These are phyloP conservation scores for Oreonectes daqikongensis DNA, from an alignment of 2,797 vertebrate species.

Conservation along the genomic window DNA sequence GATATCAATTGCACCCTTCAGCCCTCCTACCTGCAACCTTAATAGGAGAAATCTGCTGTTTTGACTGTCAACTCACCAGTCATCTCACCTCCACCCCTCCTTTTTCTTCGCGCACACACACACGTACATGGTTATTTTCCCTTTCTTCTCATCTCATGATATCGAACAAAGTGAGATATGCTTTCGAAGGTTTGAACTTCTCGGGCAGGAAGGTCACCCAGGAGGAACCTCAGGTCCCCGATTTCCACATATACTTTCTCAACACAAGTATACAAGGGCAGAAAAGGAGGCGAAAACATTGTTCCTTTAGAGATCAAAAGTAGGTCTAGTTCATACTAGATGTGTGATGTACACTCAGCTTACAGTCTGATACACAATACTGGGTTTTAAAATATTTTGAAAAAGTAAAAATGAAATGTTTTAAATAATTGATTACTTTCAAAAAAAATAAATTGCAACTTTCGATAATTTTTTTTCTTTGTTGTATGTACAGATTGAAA, in stretches of 20 bases:
- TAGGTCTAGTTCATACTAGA: no score
- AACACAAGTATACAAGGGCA: background rate
- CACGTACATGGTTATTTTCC: slow-evolving; percentile 63
- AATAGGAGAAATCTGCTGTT: slow-evolving; percentile 77
- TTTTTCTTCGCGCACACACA: slow-evolving; percentile 30
- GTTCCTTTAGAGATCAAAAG: no score
- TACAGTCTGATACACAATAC: no score
- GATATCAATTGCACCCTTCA: slow-evolving; percentile 75
- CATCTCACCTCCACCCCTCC: slow-evolving; percentile 63
- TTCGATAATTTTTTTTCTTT: no score
- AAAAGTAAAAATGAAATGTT: no score
- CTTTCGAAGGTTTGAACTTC: slow-evolving; percentile 34
- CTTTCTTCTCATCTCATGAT: slow-evolving; percentile 25
- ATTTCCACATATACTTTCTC: background rate
- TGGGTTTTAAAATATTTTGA: no score
- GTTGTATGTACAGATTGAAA: no score
- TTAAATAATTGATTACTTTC: no score
- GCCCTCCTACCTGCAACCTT: slow-evolving; percentile 74
- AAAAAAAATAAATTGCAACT: no score
- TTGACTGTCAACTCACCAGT: slow-evolving; percentile 57
- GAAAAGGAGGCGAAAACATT: background rate
- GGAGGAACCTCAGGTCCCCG: slow-evolving; percentile 13
- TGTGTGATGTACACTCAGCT: no score
- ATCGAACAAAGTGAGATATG: slow-evolving; percentile 29
- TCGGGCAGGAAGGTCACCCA: background rate